These are phyloP conservation scores for Anarrhichthys ocellatus DNA, from an alignment of 2,113 vertebrate species.

Conservation along the genomic window DNA sequence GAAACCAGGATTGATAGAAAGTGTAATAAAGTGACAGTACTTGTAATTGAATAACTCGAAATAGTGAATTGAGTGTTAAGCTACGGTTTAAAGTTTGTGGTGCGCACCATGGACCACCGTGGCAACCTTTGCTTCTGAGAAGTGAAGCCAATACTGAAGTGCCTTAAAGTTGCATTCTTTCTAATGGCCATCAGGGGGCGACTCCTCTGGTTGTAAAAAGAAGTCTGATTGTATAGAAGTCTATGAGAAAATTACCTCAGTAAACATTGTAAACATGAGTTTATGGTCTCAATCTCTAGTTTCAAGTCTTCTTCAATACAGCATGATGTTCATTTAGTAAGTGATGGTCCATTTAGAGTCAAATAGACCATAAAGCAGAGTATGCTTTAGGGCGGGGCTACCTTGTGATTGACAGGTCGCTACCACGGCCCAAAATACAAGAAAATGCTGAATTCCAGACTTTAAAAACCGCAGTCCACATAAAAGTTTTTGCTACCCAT, in stretches of 20 bases:
- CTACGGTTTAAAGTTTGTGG: neutral
- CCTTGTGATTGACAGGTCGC: no score
- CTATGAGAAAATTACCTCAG: neutral
- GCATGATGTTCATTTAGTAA: neutral
- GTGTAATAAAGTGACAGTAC: neutral
- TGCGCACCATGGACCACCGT: neutral
- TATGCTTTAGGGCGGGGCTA: no score
- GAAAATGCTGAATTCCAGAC: no score
- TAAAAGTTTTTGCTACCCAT: neutral
- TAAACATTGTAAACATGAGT: neutral
- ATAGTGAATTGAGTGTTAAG: neutral
- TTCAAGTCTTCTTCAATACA: neutral
- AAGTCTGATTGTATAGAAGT: neutral
- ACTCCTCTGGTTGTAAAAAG: no score
- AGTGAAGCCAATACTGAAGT: no score
- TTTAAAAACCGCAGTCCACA: no score
- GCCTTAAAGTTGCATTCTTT: no score
- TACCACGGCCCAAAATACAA: no score
- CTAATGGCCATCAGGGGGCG: no score
- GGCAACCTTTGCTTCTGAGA: no score
- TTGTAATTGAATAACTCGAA: neutral
- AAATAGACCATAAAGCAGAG: no score
- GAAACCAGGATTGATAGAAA: neutral
- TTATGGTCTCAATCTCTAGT: neutral
- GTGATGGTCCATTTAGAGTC: neutral